Evolutionary conservation across 2,888 invertebrate species (phyloP), one percentile per base, ranked within the genome.

Genomic region (Lacanobia oleracea): DNA sequence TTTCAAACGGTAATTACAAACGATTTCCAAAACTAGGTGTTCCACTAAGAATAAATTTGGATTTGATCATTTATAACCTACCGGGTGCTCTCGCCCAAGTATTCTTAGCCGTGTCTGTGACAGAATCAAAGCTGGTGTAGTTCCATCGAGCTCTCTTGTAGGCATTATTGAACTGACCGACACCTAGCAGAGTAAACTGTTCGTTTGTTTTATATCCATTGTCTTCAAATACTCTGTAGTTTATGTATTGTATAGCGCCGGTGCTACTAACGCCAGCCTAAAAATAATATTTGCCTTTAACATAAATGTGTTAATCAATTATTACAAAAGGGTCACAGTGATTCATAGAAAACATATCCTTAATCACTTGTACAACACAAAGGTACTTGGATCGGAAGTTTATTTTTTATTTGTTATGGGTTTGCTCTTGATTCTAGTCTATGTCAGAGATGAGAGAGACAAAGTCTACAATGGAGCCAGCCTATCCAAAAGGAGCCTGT

Each of bases 131-230:
- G 18, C 86, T 86, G 16, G 83, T 89, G 60, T 86, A 91, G 16
- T 86, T 86, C 91, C 91, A 92, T 45, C 85, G 83, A 1, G 81
- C 68, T 9, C 77, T 85, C 0, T 88, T 83, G 50, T 93, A 93
- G 73, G 88, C 88, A 68, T 91, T 93, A 37, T 86, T 80, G 12
- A 82, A 85, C 0, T 80, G 71, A 5, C 77, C 83, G 1, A 73
- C 1, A 1, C 81, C 73, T 0, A 86, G 71, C 3, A 64, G 1
- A n/a, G 74, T 75, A 0, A 92, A 72, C 1, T 80, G 79, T 63
- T 93, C 93, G n/a, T 90, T 94, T 1, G 89, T 77, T 1, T 84
- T 82, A 57, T 89, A 92, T 0, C 97, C 97, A 79, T 94, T 91
- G 81, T 97, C 96, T 82, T 92, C 91, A 77, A 94, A 96, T 1